Evolutionary conservation across 2,113 vertebrate genomes (phyloP).

Genomic region (Sphyrna mokarran): DNA sequence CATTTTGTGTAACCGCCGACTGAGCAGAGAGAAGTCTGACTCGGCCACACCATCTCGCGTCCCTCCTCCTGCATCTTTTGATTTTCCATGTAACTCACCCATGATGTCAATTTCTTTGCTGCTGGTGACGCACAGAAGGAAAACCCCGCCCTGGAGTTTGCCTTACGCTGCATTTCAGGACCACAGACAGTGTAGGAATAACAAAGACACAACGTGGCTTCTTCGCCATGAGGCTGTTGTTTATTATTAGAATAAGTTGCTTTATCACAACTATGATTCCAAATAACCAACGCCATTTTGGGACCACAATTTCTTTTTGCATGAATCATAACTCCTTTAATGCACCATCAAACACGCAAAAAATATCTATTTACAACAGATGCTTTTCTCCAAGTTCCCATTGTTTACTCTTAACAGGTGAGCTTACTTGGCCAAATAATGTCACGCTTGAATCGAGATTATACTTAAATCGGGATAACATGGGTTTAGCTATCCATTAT

Average conservation of each 20-base stretch:
- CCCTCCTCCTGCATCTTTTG: neutral
- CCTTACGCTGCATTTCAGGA: neutral
- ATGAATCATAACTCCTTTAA: neutral
- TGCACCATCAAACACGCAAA: neutral
- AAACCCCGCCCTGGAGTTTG: conserved; percentile 17
- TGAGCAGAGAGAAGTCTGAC: neutral
- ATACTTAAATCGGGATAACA: neutral
- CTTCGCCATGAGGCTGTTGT: neutral
- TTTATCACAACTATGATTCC: neutral
- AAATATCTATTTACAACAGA: neutral
- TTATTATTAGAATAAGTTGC: neutral
- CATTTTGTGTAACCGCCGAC: neutral
- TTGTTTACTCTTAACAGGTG: neutral
- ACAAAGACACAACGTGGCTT: conserved; percentile 3
- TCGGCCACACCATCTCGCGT: neutral
- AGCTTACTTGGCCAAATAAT: neutral
- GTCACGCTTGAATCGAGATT: neutral
- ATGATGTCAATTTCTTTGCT: neutral
- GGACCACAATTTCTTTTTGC: neutral
- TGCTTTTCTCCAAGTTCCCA: neutral
- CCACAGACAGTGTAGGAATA: conserved; percentile 20
- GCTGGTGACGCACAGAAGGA: neutral
- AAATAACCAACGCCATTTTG: neutral
- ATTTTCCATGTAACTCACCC: conserved; percentile 18
- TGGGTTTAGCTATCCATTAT: neutral